Percentiles rank a stretch among this genome's conserved stretches.
phyloP scores from a whole-genome alignment of 2,113 vertebrate species.

The Emydocephalus ijimae region DNA sequence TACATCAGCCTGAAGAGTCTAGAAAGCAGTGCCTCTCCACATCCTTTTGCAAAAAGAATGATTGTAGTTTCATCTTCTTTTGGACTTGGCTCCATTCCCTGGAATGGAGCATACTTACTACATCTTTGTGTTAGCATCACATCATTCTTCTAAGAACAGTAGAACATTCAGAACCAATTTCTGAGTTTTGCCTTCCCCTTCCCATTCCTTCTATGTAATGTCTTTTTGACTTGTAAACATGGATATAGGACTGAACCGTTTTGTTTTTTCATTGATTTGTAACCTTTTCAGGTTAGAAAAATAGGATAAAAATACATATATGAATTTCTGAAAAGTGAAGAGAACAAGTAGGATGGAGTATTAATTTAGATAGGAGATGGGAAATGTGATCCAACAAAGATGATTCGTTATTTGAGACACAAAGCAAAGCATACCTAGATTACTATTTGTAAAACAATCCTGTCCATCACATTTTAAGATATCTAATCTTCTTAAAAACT shows the following conservation, averaged over 20 bases:
- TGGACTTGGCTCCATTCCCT: neutral
- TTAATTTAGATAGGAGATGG: neutral
- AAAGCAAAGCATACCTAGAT: neutral
- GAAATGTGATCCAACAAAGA: neutral
- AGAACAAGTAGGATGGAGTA: neutral
- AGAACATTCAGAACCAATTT: neutral
- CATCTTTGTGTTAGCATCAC: neutral
- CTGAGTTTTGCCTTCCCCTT: neutral
- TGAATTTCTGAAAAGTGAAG: neutral
- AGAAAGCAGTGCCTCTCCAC: neutral
- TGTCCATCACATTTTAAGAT: neutral
- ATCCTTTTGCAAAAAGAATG: neutral
- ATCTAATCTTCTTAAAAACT: slow-evolving; percentile 1
- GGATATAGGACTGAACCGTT: neutral
- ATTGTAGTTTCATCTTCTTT: neutral
- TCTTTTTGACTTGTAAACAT: neutral
- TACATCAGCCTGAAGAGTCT: neutral
- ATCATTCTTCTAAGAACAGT: neutral
- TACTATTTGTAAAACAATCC: neutral
- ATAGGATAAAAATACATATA: neutral
- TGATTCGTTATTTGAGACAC: neutral
- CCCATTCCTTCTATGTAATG: neutral
- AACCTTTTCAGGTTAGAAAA: neutral
- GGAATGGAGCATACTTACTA: neutral
- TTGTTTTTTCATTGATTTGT: neutral